phyloP scores from a whole-genome alignment of 2,113 vertebrate genomes.

The Microtus pennsylvanicus region DNA sequence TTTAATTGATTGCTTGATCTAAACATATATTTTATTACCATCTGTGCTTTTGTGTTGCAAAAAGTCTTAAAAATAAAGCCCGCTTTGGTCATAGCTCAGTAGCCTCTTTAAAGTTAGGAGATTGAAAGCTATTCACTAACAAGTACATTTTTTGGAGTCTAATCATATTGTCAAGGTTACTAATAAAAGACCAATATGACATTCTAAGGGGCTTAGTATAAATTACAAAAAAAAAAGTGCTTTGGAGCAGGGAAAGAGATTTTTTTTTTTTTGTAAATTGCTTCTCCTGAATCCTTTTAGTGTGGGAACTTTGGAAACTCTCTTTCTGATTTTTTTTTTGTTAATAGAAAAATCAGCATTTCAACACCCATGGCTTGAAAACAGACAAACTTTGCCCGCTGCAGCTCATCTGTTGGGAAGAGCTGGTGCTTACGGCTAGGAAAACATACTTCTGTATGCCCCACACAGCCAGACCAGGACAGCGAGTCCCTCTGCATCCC shows the following conservation, averaged over 20 bases:
- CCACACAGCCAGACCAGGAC: background rate
- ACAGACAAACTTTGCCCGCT: background rate
- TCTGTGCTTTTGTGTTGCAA: constrained; percentile 54
- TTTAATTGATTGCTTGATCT: constrained; percentile 7
- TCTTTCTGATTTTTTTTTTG: background rate
- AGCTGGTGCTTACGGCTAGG: background rate
- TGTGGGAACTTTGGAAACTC: constrained; percentile 68
- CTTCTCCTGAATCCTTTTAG: constrained; percentile 56
- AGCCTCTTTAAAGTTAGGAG: constrained; percentile 57
- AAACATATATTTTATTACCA: constrained; percentile 63
- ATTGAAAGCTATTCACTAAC: constrained; percentile 70
- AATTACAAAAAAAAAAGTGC: constrained; percentile 61
- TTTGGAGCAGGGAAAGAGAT: constrained; percentile 64
- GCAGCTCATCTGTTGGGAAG: constrained; percentile 13
- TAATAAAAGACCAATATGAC: constrained; percentile 81
- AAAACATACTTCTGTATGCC: background rate
- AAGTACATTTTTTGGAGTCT: constrained; percentile 82
- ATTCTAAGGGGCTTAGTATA: constrained; percentile 79
- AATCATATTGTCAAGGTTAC: constrained; percentile 82
- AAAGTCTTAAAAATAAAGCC: constrained; percentile 47
- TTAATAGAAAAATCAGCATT: background rate
- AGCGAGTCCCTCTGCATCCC: too few relatives aligned
- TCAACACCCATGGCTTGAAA: background rate
- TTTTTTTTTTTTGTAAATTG: constrained; percentile 63
- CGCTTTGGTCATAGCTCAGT: constrained; percentile 31